These are phyloP conservation scores for Melanaphis sacchari DNA, from an alignment of 1,140 invertebrate species.

Conservation along the genomic window DNA sequence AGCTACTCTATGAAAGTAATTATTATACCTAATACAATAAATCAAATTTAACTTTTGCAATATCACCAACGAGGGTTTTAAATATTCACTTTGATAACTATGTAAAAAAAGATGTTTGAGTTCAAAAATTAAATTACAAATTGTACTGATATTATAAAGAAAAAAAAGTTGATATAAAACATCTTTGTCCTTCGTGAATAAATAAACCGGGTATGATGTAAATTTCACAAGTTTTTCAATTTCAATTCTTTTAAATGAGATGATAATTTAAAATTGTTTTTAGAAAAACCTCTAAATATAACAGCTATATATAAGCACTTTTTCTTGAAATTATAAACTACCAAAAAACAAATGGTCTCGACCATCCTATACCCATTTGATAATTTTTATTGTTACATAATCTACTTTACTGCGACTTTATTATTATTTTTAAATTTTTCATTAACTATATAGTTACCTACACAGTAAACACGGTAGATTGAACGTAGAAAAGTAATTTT, in stretches of 20 bases:
- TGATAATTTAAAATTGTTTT: constrained; percentile 16
- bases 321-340: not conserved
- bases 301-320: not conserved
- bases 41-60: not conserved
- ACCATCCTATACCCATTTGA: not conserved
- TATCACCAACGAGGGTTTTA: not conserved
- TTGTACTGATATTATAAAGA: not conserved
- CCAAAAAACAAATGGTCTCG: not conserved
- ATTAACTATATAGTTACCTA: not conserved
- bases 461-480: not conserved
- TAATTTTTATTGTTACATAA: not conserved
- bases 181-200: not conserved
- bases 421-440: not conserved
- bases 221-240: constrained; percentile 11
- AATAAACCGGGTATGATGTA: not conserved
- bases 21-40: no score
- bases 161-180: constrained; percentile 6
- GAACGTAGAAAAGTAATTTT: not conserved
- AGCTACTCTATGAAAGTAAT: not conserved
- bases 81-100: not conserved
- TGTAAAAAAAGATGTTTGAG: not conserved
- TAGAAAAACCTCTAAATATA: not conserved
- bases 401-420: not conserved
- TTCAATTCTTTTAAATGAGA: not conserved
- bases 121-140: not conserved